Evolutionary conservation across 2,113 vertebrate genomes (phyloP), one percentile per base, ranked within the genome.

Genomic region (Chrysochloris asiatica): DNA sequence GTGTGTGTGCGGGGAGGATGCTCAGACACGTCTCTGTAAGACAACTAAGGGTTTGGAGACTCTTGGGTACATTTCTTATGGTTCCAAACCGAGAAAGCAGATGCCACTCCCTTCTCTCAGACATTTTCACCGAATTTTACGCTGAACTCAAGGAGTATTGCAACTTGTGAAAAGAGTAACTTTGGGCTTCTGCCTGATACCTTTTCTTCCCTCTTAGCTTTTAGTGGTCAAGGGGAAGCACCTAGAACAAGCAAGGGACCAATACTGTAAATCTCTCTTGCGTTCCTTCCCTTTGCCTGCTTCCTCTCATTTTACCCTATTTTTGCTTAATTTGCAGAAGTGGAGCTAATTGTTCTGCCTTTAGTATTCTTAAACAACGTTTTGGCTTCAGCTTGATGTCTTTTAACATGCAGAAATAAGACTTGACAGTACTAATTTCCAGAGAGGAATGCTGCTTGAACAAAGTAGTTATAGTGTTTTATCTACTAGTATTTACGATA

Each of bases 241-340:
- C 48, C 67, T 72, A 43, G 76, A 96, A 93, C 72, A 84, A 72
- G 56, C 24, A 69, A 48, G 59, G 52, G 45, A 84, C 82, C 72
- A 52, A 36, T 45, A 85, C 90, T 89, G 80, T 72, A 93, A 61
- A 88, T 73, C 78, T 45, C 75, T 76, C 65, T 63, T 9, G 65
- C 90, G 95, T 93, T 96, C 86, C 94, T 97, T 93, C 93, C 76
- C 79, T 93, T 88, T 76, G 89, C 90, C 47, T 43, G 88, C 81
- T 96, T 96, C 83, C 94, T 96, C 93, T 83, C 83, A 77, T 92
- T 95, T 95, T 88, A 38, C 69, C 65, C 69, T 76, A 59, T 89
- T 30, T 92, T 93, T 89, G 83, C 94, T 91, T 93, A 67, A 80
- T 93, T 95, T 96, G 95, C 94, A 94, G 80, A 97, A 96, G 94